Evolutionary conservation across 2,113 vertebrate genomes (phyloP), one percentile per base, ranked within the genome.

Genomic region (Cygnus atratus): DNA sequence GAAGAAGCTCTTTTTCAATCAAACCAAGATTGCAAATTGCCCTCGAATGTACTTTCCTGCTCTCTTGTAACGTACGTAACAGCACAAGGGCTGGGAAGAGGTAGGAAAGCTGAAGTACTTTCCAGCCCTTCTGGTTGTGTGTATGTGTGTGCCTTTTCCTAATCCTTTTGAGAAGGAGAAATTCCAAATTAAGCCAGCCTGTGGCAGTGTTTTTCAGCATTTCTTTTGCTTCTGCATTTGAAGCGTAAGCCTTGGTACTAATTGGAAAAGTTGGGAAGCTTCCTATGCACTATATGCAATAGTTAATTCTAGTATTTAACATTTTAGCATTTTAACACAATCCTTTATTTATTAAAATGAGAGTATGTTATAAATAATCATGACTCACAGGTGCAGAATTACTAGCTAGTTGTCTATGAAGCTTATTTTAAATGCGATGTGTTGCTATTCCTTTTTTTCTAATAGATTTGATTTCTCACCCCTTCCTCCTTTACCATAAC

Each of bases 151-250:
- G 24, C 21, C 18, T 11, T 39, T 14, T 48, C 39, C 7, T 7
- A 33, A 43, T 50, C 10, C 9, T 29, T 95, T 58, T 35, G 44
- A 63, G 75, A 67, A 84, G 66, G 66, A 94, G 93, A 96, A 88
- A 71, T 96, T 96, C 95, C 95, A 74, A 37, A 68, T 62, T 21
- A 62, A 91, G 61, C 97, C 97, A 96, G 96, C 90, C 94, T 13
- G 92, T 87, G 97, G 96, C 97, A 95, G 90, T 96, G 76, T 93
- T 84, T 95, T 96, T 96, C 97, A 97, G 96, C 72, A 18, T 96
- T 96, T 97, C 90, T 76, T 93, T 68, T 65, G 55, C 92, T 67
- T 57, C 35, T 14, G 46, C 50, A 5, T 78, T 66, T 81, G 89
- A 74, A 70, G 35, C 85, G 41, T 44, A 39, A 50, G 16, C 17